Percentiles rank a stretch among this genome's conserved stretches.
Evolutionary conservation across 2,797 vertebrate species (phyloP).

Genomic region (Setipinna tenuifilis): DNA sequence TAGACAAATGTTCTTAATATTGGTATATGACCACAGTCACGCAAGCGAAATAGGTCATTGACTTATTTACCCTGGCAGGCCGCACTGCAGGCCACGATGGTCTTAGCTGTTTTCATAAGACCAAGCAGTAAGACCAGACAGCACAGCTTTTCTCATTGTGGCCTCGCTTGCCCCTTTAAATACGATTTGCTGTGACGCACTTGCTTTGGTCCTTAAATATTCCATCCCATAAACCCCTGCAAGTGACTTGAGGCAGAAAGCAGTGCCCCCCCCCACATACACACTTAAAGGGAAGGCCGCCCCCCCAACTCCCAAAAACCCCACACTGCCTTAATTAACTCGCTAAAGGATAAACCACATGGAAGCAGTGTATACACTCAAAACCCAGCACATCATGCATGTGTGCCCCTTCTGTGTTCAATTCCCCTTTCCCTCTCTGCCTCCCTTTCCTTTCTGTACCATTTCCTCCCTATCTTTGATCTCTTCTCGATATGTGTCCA

Average conservation of each 20-base stretch:
- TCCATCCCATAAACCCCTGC: conserved; percentile 11
- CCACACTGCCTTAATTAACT: not conserved
- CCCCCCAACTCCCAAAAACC: not conserved
- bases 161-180: conserved; percentile 27
- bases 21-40: not conserved
- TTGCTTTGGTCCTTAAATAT: conserved; percentile 30
- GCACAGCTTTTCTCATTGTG: conserved; percentile 36
- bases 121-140: not conserved
- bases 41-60: conserved; percentile 7
- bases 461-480: conserved; percentile 10
- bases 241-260: conserved; percentile 24
- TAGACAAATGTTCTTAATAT: conserved; percentile 1
- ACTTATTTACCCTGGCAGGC: conserved; percentile 36
- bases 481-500: not conserved
- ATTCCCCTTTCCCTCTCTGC: conserved; percentile 47
- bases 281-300: not conserved
- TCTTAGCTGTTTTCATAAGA: conserved; percentile 32
- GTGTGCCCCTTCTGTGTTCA: conserved; percentile 16
- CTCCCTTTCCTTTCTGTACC: conserved; percentile 31
- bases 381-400: conserved; percentile 28
- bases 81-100: not conserved
- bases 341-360: not conserved
- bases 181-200: conserved; percentile 29
- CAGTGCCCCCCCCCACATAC: not conserved
- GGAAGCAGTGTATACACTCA: conserved; percentile 6